Conservation (phyloP, 2,797 vertebrate species). For the Pipistrellus kuhlii region DNA sequence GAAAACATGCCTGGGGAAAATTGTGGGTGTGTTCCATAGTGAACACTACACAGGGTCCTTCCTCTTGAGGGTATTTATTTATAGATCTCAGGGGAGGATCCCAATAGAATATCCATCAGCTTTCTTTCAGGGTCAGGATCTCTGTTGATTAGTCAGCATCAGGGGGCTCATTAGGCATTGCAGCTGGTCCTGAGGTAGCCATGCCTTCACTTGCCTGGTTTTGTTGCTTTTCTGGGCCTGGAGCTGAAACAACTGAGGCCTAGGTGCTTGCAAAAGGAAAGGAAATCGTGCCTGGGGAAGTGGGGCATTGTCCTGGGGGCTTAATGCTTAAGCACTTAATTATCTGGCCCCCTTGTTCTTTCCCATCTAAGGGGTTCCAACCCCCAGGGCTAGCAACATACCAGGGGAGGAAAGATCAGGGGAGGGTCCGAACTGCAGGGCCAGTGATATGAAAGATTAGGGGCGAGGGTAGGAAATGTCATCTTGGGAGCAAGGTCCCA, state of each 20-base stretch:
- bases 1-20: not conserved
- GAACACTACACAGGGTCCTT: not conserved
- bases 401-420: not conserved
- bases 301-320: not conserved
- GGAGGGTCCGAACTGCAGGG: not conserved
- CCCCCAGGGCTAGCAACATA: not conserved
- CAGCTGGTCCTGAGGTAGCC: not conserved
- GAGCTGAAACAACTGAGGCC: not conserved
- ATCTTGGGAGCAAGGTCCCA: not conserved
- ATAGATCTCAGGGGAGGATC: not conserved
- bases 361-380: not conserved
- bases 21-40: not conserved
- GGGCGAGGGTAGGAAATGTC: not conserved
- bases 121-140: not conserved
- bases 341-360: not conserved
- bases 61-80: not conserved
- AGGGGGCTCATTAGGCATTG: not conserved
- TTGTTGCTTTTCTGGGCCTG: not conserved
- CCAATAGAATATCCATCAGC: not conserved
- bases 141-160: not conserved
- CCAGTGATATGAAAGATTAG: not conserved
- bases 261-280: not conserved
- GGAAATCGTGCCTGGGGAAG: not conserved
- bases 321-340: not conserved
- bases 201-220: not conserved